phyloP scores from a whole-genome alignment of 2,113 vertebrate genomes.

The Thamnophis sirtalis region DNA sequence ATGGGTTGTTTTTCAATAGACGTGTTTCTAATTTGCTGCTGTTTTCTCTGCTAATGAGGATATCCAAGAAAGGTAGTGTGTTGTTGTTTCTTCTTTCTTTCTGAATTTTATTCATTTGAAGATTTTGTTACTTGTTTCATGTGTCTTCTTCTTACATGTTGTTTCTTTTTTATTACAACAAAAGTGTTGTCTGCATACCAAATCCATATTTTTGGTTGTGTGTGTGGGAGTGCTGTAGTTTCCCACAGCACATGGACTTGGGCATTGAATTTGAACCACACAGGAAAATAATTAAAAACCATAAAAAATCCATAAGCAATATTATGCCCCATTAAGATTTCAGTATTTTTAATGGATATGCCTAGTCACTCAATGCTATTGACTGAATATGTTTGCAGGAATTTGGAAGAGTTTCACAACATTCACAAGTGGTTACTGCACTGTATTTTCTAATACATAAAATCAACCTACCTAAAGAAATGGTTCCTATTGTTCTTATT shows the following conservation, averaged over 20 bases:
- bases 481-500: not conserved
- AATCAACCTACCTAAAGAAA: not conserved
- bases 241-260: not conserved
- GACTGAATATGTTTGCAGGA: not conserved
- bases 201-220: not conserved
- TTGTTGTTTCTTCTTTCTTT: not conserved
- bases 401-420: not conserved
- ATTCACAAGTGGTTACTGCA: not conserved
- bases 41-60: not conserved
- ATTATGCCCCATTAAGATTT: not conserved
- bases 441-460: not conserved
- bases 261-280: not conserved
- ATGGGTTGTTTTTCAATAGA: not conserved
- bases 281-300: not conserved
- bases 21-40: not conserved
- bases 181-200: not conserved
- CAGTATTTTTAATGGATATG: not conserved
- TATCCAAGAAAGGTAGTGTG: not conserved
- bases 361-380: not conserved
- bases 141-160: not conserved
- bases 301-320: not conserved
- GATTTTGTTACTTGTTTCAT: not conserved
- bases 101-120: not conserved
- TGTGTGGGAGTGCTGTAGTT: not conserved
- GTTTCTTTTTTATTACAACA: not conserved